Conservation (phyloP, 2,888 invertebrate genomes). For the Lasioglossum vierecki region DNA sequence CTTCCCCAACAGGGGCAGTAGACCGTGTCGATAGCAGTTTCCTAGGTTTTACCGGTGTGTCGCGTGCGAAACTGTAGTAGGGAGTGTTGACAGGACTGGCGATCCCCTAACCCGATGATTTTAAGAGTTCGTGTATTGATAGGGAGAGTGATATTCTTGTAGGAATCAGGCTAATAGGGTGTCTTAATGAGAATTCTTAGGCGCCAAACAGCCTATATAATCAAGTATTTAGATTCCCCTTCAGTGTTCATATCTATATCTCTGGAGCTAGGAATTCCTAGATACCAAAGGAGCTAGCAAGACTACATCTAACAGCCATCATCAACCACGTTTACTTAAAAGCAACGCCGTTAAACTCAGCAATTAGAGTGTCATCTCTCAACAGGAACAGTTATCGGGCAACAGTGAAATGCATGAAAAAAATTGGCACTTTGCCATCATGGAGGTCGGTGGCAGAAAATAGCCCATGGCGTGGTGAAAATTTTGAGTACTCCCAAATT, state of each 20-base stretch:
- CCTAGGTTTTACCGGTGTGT: conserved; percentile 48
- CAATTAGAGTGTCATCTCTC: neutral
- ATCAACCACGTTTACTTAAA: neutral
- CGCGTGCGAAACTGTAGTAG: conserved; percentile 40
- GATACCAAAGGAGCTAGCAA: neutral
- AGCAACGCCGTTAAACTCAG: neutral
- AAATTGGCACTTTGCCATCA: neutral
- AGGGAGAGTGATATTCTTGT: neutral
- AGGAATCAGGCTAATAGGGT: neutral
- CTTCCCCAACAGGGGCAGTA: conserved; percentile 52
- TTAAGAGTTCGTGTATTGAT: neutral
- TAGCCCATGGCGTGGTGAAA: neutral
- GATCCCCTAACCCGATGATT: neutral
- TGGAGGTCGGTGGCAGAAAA: neutral
- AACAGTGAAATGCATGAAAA: neutral
- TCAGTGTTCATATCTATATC: neutral
- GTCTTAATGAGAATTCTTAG: neutral
- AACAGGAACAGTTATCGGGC: neutral
- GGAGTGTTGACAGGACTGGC: neutral
- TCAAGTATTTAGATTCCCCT: neutral
- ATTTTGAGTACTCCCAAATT: neutral
- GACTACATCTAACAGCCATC: neutral
- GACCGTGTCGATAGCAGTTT: conserved; percentile 33
- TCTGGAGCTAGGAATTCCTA: neutral
- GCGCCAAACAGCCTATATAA: neutral